Base-by-base conservation (phyloP, 2,797 vertebrate species). In the Amblyopsis hoosieri region DNA sequence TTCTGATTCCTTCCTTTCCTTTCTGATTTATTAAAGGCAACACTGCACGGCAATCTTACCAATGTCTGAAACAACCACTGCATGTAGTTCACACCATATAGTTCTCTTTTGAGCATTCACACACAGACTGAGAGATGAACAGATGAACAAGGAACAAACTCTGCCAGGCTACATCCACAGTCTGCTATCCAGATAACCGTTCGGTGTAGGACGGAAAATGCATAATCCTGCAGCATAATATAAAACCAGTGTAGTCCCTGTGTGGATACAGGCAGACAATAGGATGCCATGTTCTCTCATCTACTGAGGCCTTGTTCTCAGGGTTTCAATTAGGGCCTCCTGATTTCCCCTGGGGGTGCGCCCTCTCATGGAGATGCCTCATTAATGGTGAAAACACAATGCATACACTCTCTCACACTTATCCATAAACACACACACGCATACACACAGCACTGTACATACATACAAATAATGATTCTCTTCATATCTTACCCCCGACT, bases 401-500 rank as follows among this genome's bases (percentile, higher is more conserved):
- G 4, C 57, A 48, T 12, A 48, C 57, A 59, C 37, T 2, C 37
- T 29, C 51, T 29, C 51, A 14, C 42, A 12, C 51, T 23, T 51
- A 54, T 50, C 23, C 37, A 13, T 49, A 46, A 48, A 45, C 54
- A 10, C 60, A 45, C 37, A 10, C 50, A 58, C 31, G 6, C 31
- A 54, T 54, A 47, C 52, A 33, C 29, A 45, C 46, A 54, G 19
- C 57, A 58, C 42, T 42, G 42, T 49, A 19, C 60, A 57, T 42
- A 59, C 53, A 62, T 12, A 71, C 45, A 60, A 37, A 45, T 3
- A 57, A 50, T 55, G 45, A 57, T 50, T 14, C 9, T 15, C 52
- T 53, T 51, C 75, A 82, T 74, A 71, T 93, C 96, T 96, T 92
- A 99, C 97, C 93, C 97, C 97, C 65, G 95, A 95, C 93, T 98